Evolutionary conservation across 2,888 invertebrate genomes (phyloP).

Genomic region (Coelinius sp.): DNA sequence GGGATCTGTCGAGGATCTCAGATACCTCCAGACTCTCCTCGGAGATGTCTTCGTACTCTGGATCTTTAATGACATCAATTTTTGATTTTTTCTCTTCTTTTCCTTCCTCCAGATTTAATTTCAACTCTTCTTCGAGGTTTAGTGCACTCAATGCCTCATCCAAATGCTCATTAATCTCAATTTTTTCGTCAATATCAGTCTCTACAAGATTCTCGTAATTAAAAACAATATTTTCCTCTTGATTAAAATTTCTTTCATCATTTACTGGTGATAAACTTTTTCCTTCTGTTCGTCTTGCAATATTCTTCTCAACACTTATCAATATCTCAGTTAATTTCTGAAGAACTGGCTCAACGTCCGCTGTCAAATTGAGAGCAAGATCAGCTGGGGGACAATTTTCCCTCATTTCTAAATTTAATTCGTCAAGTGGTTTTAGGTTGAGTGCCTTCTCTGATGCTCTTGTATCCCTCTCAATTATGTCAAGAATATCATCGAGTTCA

Average conservation of each 20-base stretch:
- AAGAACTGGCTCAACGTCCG: slow-evolving; percentile 47
- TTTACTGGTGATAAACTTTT: slow-evolving; percentile 23
- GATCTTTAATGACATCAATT: slow-evolving; percentile 51
- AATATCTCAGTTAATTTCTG: slow-evolving; percentile 49
- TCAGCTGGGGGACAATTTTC: slow-evolving; percentile 36
- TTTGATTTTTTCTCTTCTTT: neutral
- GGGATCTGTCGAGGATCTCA: slow-evolving; percentile 63
- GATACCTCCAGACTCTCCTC: slow-evolving; percentile 68
- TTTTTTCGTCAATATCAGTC: slow-evolving; percentile 14
- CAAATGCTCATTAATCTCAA: neutral
- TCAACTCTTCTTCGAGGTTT: neutral
- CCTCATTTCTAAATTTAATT: slow-evolving; percentile 12
- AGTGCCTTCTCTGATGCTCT: slow-evolving; percentile 18
- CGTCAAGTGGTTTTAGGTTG: slow-evolving; percentile 4
- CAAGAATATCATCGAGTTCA: slow-evolving; percentile 55
- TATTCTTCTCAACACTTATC: slow-evolving; percentile 46
- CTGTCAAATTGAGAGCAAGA: slow-evolving; percentile 43
- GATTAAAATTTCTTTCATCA: slow-evolving; percentile 37
- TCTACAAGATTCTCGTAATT: neutral
- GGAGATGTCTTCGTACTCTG: slow-evolving; percentile 68
- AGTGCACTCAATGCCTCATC: neutral
- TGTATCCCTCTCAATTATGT: slow-evolving; percentile 53
- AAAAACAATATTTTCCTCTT: slow-evolving; percentile 30
- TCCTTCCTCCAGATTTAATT: too few relatives aligned
- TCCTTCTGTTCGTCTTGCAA: slow-evolving; percentile 40